phyloP scores from a whole-genome alignment of 2,113 vertebrate genomes.

The Girardinichthys multiradiatus region DNA sequence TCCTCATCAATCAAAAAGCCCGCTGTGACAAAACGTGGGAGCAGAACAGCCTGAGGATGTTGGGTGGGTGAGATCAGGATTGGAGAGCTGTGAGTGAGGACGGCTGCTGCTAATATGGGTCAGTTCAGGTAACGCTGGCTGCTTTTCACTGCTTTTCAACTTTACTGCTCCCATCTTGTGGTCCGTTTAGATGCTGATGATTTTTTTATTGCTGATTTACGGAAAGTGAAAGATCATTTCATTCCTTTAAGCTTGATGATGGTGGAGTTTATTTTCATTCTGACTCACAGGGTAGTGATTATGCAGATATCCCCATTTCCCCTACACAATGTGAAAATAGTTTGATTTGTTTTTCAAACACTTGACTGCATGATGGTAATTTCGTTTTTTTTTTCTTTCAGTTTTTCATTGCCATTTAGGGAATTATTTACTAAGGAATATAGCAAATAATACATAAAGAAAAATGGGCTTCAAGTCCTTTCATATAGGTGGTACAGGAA shows the following conservation, averaged over 20 bases:
- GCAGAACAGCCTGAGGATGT: constrained; percentile 26
- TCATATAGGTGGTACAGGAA: too few relatives aligned
- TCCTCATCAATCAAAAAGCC: constrained; percentile 71
- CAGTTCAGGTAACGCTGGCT: constrained; percentile 41
- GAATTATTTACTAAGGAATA: too few relatives aligned
- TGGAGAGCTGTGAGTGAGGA: constrained; percentile 46
- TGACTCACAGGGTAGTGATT: constrained; percentile 44
- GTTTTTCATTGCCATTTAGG: too few relatives aligned
- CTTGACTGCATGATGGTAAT: constrained; percentile 2
- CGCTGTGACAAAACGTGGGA: constrained; percentile 75
- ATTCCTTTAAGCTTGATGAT: constrained; percentile 19
- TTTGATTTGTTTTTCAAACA: constrained; percentile 28
- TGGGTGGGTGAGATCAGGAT: constrained; percentile 30
- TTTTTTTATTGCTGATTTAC: constrained; percentile 13
- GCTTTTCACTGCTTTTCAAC: background rate
- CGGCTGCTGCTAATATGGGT: constrained; percentile 23
- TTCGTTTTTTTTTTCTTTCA: too few relatives aligned
- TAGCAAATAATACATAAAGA: too few relatives aligned
- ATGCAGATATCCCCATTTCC: constrained; percentile 40
- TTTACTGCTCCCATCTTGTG: background rate
- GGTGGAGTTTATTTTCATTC: constrained; percentile 30
- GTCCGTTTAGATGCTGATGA: constrained; percentile 13
- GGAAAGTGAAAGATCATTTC: constrained; percentile 8
- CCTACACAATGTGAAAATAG: constrained; percentile 38
- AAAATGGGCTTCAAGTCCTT: too few relatives aligned